Evolutionary conservation across 2,888 invertebrate species (phyloP).

Genomic region (Oscheius sp.): DNA sequence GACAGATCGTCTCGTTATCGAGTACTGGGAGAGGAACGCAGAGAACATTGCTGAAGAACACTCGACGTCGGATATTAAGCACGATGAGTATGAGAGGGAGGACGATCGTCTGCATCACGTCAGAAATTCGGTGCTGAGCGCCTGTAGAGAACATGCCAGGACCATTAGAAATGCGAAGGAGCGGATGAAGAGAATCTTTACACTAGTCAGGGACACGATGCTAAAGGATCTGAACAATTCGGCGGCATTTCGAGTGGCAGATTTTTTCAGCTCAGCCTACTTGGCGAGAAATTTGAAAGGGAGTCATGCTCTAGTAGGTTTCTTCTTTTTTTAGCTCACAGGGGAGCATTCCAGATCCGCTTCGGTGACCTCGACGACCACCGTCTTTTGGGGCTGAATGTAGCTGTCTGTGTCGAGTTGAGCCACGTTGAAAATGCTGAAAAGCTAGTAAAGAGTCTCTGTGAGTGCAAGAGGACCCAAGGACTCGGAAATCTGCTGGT

Average conservation of each 20-base stretch:
- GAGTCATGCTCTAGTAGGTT: constrained; percentile 1
- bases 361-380: constrained; percentile 2
- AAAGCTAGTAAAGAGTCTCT: constrained; percentile 3
- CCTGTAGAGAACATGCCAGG: constrained; percentile 33
- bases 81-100: constrained; percentile 22
- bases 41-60: constrained; percentile 23
- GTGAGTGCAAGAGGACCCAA: constrained; percentile 11
- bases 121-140: neutral
- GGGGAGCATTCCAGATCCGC: neutral
- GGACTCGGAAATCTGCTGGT: constrained; percentile 16
- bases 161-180: constrained; percentile 35
- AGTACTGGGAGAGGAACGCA: constrained; percentile 31
- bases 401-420: constrained; percentile 11
- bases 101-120: constrained; percentile 28
- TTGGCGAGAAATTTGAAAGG: neutral
- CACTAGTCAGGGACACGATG: constrained; percentile 42
- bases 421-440: neutral
- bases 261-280: neutral
- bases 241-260: neutral
- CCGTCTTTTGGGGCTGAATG: neutral
- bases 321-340: neutral
- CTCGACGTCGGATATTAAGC: constrained; percentile 23
- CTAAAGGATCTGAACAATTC: constrained; percentile 19
- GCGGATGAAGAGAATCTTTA: constrained; percentile 45
- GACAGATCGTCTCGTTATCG: constrained; percentile 19